Conservation (phyloP, 2,113 vertebrate genomes). For the Entelurus aequoreus region DNA sequence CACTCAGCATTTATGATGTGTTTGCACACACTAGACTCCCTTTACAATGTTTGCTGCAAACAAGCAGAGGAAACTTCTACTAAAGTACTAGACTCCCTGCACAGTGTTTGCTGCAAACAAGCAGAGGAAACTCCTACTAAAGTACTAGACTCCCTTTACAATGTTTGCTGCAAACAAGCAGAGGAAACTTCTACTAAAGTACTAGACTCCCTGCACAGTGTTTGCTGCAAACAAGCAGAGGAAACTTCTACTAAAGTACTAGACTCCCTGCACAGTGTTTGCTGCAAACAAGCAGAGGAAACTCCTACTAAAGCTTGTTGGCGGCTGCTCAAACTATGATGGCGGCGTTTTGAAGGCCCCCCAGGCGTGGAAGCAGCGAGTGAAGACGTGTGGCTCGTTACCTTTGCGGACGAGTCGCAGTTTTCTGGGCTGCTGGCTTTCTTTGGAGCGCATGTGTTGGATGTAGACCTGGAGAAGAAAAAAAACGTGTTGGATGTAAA, state of each 20-base stretch:
- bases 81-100: too few relatives aligned
- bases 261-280: background rate
- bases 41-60: background rate
- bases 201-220: too few relatives aligned
- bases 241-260: too few relatives aligned
- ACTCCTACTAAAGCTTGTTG: background rate
- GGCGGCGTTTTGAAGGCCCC: constrained; percentile 82
- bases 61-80: too few relatives aligned
- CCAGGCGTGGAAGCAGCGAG: constrained; percentile 96
- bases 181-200: too few relatives aligned
- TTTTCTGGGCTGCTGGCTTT: constrained; percentile 77
- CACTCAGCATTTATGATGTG: constrained; percentile 14
- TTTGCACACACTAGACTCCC: background rate
- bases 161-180: too few relatives aligned
- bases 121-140: too few relatives aligned
- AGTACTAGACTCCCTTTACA: background rate
- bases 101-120: background rate
- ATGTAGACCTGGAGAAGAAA: constrained; percentile 84
- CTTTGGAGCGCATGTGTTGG: constrained; percentile 93
- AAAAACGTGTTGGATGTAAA: too few relatives aligned
- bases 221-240: too few relatives aligned
- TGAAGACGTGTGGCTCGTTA: constrained; percentile 91
- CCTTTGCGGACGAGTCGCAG: constrained; percentile 94
- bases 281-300: background rate
- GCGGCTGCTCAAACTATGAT: background rate